Base-by-base conservation (phyloP, 2,113 vertebrate species). In the Delphinus delphis region DNA sequence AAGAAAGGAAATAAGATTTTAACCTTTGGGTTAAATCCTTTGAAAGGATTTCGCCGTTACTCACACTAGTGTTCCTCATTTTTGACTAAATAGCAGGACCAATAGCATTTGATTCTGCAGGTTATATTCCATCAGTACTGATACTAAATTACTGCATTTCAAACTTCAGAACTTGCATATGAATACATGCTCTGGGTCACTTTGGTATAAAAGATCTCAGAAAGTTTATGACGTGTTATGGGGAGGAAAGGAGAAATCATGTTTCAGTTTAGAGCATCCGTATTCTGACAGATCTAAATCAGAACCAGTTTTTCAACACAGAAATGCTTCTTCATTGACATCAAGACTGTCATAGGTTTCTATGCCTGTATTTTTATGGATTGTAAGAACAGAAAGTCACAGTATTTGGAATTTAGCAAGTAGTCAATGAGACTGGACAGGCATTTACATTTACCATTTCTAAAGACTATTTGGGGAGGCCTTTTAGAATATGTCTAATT, bases 1-100 rank as follows among this genome's bases (percentile, higher is more conserved):
- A 95, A 98, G 96, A 98, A 98, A 98, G 95, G 38, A 96, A 97
- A 87, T 94, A 67, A 1, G 3, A 88, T 36, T 44, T 95, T 97
- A 97, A 88, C 26, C 10, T 94, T 97, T 83, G 33, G 79, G 1
- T 95, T 80, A 58, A 80, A 58, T 80, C 77, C 23, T 80, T 79
- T 85, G 89, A 98, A 97, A 97, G 55, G 5, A 95, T 89, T 79
- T 92, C 28, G 11, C 83, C 33, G 6, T 98, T 88, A 25, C 21
- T 97, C 31, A 96, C 62, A 28, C 21, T 73, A 80, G 81, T 38
- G 77, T 95, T 97, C 95, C 96, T 98, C 55, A 76, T 95, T 95
- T 95, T 83, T 93, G 26, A 23, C 90, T 95, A 96, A 97, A 31
- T 65, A 63, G 17, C 65, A 83, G 33, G 93, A 96, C 65, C 87